phyloP scores from a whole-genome alignment of 2,888 invertebrate genomes.

The Myathropa florea region DNA sequence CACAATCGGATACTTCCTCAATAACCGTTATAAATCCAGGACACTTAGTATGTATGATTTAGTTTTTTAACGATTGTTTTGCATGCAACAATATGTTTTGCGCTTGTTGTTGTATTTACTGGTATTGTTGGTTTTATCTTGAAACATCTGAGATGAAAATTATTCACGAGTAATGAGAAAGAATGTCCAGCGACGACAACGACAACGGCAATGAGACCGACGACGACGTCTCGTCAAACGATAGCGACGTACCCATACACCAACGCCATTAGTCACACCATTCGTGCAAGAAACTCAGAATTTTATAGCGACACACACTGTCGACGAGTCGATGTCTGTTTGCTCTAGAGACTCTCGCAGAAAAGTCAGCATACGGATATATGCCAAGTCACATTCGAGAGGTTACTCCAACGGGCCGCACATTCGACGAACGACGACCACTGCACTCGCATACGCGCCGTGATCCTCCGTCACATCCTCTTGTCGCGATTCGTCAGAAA shows the following conservation, averaged over 20 bases:
- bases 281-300: constrained; percentile 64
- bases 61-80: constrained; percentile 1
- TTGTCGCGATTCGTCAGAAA: constrained; percentile 68
- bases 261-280: constrained; percentile 63
- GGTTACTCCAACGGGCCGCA: constrained; percentile 56
- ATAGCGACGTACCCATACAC: constrained; percentile 60
- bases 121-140: constrained; percentile 30
- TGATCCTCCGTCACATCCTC: constrained; percentile 64
- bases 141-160: constrained; percentile 34
- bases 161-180: constrained; percentile 35
- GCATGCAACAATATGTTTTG: constrained; percentile 38
- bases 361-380: constrained; percentile 8
- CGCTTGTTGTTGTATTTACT: background rate
- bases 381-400: constrained; percentile 62
- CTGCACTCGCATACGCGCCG: constrained; percentile 54
- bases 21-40: constrained; percentile 33
- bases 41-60: constrained; percentile 10
- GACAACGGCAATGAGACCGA: background rate
- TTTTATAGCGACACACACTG: constrained; percentile 54
- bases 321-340: constrained; percentile 68
- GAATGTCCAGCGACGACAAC: constrained; percentile 7
- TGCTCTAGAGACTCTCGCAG: constrained; percentile 32
- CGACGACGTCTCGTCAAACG: constrained; percentile 34
- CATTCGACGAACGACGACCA: constrained; percentile 23
- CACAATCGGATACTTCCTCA: background rate